A percentile compares a stretch with the other conserved stretches of the same genome.
phyloP scores from a whole-genome alignment of 2,888 invertebrate genomes.

The Abscondita cerata region DNA sequence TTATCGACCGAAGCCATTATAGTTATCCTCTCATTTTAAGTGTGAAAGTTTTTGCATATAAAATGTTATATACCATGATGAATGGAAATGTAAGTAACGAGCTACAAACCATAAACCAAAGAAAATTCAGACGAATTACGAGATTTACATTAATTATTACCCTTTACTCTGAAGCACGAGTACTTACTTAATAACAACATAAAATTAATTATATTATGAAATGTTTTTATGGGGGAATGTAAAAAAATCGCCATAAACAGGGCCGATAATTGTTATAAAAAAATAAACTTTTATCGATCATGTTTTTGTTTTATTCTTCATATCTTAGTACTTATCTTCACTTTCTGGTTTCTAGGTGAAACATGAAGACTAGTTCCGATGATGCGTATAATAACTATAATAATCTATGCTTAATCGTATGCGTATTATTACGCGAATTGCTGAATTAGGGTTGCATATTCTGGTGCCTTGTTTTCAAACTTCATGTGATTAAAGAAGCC shows the following conservation, averaged over 20 bases:
- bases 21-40: not conserved
- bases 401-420: too few species aligned
- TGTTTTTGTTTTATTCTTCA: too few species aligned
- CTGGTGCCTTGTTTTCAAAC: conserved; percentile 6
- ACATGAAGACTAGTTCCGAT: too few species aligned
- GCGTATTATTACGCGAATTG: conserved; percentile 13
- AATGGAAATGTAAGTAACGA: too few species aligned
- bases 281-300: too few species aligned
- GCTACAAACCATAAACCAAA: too few species aligned
- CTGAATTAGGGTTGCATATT: conserved; percentile 12
- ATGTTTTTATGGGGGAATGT: not conserved
- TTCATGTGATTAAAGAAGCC: conserved; percentile 19
- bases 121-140: not conserved
- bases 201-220: conserved; percentile 7
- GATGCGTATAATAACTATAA: too few species aligned
- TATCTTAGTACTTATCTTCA: too few species aligned
- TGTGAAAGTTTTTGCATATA: not conserved
- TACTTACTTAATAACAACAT: not conserved
- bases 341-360: too few species aligned
- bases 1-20: not conserved
- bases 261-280: too few species aligned
- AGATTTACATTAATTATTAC: not conserved
- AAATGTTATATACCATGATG: too few species aligned
- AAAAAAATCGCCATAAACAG: not conserved
- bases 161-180: not conserved